Conservation (phyloP, 2,113 vertebrate genomes). For the Cyphomyrus plagiostoma region DNA sequence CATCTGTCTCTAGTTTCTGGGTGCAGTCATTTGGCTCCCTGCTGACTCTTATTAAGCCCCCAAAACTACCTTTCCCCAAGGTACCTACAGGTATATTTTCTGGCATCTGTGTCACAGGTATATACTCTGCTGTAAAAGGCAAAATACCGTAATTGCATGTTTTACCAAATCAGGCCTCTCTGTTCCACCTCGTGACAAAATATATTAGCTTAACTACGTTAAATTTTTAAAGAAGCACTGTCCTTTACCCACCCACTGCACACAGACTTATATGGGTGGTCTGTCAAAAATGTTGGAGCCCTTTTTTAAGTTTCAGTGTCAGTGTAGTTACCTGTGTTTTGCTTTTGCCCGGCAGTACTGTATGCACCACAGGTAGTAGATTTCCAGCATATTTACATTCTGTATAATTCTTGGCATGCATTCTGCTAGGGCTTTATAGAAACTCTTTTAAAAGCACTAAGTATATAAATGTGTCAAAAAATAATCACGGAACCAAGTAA, state of each 20-base stretch:
- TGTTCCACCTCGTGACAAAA: not conserved
- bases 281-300: not conserved
- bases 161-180: not conserved
- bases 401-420: not conserved
- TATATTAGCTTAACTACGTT: not conserved
- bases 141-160: not conserved
- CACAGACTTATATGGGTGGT: not conserved
- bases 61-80: not conserved
- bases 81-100: not conserved
- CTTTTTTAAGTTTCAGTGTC: not conserved
- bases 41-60: not conserved
- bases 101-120: not conserved
- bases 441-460: not conserved
- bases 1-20: slow-evolving; percentile 4
- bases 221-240: not conserved
- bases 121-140: not conserved
- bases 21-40: not conserved
- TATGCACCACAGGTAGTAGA: not conserved
- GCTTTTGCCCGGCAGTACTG: not conserved
- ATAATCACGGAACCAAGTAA: not conserved
- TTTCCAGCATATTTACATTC: not conserved
- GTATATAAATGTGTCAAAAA: not conserved
- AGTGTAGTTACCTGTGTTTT: not conserved
- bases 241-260: not conserved
- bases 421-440: not conserved